Evolutionary conservation across 2,888 invertebrate genomes (phyloP), one percentile per base, ranked within the genome.

Genomic region (Thereva unica): DNA sequence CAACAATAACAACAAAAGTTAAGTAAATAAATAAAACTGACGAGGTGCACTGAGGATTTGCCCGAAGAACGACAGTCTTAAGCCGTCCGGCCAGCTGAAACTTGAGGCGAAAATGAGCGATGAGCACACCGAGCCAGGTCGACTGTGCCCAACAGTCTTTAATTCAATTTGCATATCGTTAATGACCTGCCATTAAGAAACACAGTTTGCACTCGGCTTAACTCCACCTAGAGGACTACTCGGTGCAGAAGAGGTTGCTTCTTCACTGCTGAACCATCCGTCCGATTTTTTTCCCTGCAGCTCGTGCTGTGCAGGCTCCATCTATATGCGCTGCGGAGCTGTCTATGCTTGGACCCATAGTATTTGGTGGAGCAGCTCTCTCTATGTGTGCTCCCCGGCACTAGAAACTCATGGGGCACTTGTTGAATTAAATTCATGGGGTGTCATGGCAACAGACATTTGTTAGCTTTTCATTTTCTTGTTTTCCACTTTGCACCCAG

Each of bases 31-130:
- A 23, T 23, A 23, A 23, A 23, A 23, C 23, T 23, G 23, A 5
- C 44, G 35, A 35, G 35, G 56, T 68, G 67, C 63, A 67, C 59
- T 56, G 47, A 66, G 66, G 67, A 65, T 68, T 67, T 68, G 67
- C 66, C 68, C 69, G 67, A 68, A 70, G 64, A 68, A 69, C 67
- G 65, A n/a, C 68, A 67, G 68, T 68, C 68, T 69, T 70, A 64
- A 67, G 57, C 66, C 63, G 67, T 66, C 56, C 37, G 66, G 56
- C 66, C 64, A 47, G 59, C 56, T 65, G 23, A 64, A 52, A 37
- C 41, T n/a, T 37, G 45, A 35, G 10, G 23, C 9, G 61, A 40
- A 63, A 12, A 57, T 23, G 49, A 49, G 52, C 10, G 49, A 42
- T 45, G 55, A 63, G 38, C 55, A 59, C 52, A 49, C 64, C 59